A percentile compares a stretch with the other conserved stretches of the same genome.
These are phyloP conservation scores for Drosophila testacea DNA, from an alignment of 2,888 invertebrate genomes.

Conservation along the genomic window DNA sequence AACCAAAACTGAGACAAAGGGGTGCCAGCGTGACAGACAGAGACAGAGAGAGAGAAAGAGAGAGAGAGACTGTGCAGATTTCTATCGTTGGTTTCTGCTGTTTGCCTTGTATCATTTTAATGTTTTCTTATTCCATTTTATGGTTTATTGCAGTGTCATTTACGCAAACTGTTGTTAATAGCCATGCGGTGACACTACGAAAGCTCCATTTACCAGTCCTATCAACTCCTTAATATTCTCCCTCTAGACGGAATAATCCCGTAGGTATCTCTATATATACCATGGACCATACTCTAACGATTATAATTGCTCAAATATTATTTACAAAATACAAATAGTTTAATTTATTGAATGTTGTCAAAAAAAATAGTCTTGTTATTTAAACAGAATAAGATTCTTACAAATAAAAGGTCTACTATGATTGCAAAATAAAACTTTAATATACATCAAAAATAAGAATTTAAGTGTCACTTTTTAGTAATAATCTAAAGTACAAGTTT, in stretches of 20 bases:
- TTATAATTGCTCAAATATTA: too few relatives aligned
- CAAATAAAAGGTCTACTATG: too few relatives aligned
- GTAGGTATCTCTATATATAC: background rate
- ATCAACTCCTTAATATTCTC: background rate
- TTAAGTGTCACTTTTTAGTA: too few relatives aligned
- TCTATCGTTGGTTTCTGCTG: constrained; percentile 13
- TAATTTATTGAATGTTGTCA: too few relatives aligned
- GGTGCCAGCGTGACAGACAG: background rate
- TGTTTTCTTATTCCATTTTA: constrained; percentile 50
- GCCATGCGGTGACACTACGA: constrained; percentile 65
- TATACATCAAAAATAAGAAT: too few relatives aligned
- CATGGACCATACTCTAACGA: too few relatives aligned
- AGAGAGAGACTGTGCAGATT: background rate
- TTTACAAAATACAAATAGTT: too few relatives aligned
- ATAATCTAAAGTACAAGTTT: too few relatives aligned
- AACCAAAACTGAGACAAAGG: constrained; percentile 17
- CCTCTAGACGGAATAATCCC: background rate
- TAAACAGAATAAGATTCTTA: too few relatives aligned
- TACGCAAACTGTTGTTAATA: constrained; percentile 78
- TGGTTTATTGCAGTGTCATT: constrained; percentile 77
- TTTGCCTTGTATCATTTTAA: constrained; percentile 55
- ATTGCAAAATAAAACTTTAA: too few relatives aligned
- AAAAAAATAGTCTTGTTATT: too few relatives aligned
- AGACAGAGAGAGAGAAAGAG: background rate
- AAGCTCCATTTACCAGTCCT: constrained; percentile 8